A percentile compares a stretch with the other conserved stretches of the same genome.
These are phyloP conservation scores for Grapholita molesta DNA, from an alignment of 1,140 invertebrate species.

Conservation along the genomic window DNA sequence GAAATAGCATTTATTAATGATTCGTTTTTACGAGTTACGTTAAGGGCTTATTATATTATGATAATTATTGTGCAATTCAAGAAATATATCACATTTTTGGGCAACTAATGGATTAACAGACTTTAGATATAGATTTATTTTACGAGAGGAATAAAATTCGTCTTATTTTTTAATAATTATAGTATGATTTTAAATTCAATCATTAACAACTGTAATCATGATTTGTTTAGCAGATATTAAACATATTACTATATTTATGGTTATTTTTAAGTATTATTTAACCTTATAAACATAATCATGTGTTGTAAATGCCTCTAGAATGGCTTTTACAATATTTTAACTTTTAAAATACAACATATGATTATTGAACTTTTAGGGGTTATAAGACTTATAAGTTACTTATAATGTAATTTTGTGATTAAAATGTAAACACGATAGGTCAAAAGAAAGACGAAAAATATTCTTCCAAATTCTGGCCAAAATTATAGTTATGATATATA, in stretches of 20 bases:
- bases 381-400: too few species aligned
- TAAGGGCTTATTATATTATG: too few species aligned
- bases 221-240: neutral
- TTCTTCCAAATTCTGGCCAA: slow-evolving; percentile 72
- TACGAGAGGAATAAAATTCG: neutral
- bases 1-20: too few species aligned
- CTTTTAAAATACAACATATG: neutral
- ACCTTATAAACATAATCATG: neutral
- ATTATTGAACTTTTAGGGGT: neutral
- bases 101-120: too few species aligned
- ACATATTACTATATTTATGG: neutral
- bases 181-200: neutral
- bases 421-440: slow-evolving; percentile 30
- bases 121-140: neutral
- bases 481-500: slow-evolving; percentile 60
- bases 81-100: too few species aligned
- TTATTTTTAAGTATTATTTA: neutral
- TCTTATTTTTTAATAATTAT: neutral
- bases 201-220: neutral
- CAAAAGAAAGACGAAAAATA: slow-evolving; percentile 43
- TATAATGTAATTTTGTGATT: slow-evolving; percentile 20
- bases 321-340: neutral
- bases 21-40: too few species aligned
- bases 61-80: too few species aligned
- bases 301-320: neutral